Evolutionary conservation across 2,113 vertebrate species (phyloP).

Genomic region (Salminus brasiliensis): DNA sequence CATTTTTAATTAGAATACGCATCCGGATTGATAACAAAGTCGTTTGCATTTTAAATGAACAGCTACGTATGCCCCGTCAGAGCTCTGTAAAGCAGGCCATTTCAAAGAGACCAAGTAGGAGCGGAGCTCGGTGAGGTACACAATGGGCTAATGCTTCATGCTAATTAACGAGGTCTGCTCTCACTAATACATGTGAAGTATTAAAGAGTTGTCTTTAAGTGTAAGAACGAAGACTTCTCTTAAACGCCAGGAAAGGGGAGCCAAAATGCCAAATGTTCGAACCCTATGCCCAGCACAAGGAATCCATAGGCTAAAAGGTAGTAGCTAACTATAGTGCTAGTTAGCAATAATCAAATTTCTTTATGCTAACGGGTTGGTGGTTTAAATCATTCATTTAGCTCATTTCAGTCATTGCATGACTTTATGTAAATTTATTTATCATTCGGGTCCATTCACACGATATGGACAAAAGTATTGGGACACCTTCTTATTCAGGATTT

Average conservation of each 20-base stretch:
- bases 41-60: conserved; percentile 80
- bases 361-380: too few relatives aligned
- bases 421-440: too few relatives aligned
- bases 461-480: too few relatives aligned
- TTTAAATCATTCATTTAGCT: too few relatives aligned
- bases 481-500: too few relatives aligned
- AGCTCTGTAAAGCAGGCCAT: conserved; percentile 58
- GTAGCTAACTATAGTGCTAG: too few relatives aligned
- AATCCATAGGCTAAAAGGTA: too few relatives aligned
- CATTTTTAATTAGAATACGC: conserved; percentile 71
- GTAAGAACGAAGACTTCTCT: not conserved
- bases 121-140: not conserved
- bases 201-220: not conserved
- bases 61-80: conserved; percentile 68
- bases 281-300: too few relatives aligned
- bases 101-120: conserved; percentile 51
- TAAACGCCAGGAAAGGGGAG: not conserved
- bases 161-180: conserved; percentile 5
- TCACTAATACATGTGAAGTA: not conserved
- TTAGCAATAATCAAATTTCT: too few relatives aligned
- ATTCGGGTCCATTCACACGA: too few relatives aligned
- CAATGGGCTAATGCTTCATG: not conserved
- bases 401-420: too few relatives aligned
- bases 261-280: too few relatives aligned
- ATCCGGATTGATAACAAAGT: conserved; percentile 72